A percentile compares a stretch with the other conserved stretches of the same genome.
Conservation (phyloP, 2,113 vertebrate genomes). For the Galbula dea region DNA sequence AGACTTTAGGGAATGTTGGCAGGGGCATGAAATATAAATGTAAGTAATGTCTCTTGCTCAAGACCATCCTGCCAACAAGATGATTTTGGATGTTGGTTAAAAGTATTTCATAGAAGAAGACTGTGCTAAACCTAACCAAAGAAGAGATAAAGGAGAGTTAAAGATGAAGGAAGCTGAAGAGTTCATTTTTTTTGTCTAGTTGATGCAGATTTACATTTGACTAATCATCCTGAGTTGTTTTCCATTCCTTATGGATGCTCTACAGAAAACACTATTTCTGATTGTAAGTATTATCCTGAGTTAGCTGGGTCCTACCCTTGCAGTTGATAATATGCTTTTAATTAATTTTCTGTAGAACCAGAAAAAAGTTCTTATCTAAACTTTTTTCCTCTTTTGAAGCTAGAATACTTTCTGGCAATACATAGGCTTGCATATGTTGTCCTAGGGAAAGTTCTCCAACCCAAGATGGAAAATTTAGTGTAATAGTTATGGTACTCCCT, state of each 20-base stretch:
- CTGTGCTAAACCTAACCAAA: neutral
- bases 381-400: neutral
- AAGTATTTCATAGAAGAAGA: neutral
- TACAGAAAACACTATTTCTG: neutral
- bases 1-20: neutral
- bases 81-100: neutral
- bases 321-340: neutral
- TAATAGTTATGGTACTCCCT: neutral
- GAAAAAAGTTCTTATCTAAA: neutral
- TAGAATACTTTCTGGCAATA: neutral
- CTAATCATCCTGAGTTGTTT: neutral
- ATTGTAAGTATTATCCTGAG: neutral
- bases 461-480: neutral
- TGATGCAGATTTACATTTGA: neutral
- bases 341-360: neutral
- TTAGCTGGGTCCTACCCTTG: neutral
- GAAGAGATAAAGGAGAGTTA: neutral
- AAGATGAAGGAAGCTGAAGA: neutral
- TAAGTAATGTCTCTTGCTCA: neutral
- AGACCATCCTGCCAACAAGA: neutral
- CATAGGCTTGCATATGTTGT: neutral
- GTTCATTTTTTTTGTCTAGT: neutral
- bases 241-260: neutral
- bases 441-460: neutral
- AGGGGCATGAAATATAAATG: neutral